Evolutionary conservation across 2,888 invertebrate genomes (phyloP).

Genomic region (Pammene aurita): DNA sequence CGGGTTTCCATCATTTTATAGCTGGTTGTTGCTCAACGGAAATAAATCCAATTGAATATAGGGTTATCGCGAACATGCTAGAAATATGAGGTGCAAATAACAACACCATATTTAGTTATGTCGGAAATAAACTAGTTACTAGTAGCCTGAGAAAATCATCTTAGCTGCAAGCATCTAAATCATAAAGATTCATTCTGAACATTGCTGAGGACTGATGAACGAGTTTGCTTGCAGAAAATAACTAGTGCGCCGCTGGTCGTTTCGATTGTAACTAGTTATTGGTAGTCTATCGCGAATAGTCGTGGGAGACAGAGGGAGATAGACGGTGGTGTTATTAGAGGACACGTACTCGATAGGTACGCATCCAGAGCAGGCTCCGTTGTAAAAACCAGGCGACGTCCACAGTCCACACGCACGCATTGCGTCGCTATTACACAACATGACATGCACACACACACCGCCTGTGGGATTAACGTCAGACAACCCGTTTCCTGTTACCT

Average conservation of each 20-base stretch:
- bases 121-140: slow-evolving; percentile 73
- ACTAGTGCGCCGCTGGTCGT: slow-evolving; percentile 38
- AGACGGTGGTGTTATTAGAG: slow-evolving; percentile 61
- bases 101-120: slow-evolving; percentile 73
- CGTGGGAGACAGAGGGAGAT: slow-evolving; percentile 56
- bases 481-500: slow-evolving; percentile 83
- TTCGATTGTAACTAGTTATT: slow-evolving; percentile 28
- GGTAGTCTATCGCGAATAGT: slow-evolving; percentile 30
- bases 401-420: slow-evolving; percentile 64
- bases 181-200: slow-evolving; percentile 74
- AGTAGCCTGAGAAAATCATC: slow-evolving; percentile 75
- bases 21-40: slow-evolving; percentile 57
- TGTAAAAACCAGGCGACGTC: slow-evolving; percentile 71
- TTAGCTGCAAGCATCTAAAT: slow-evolving; percentile 69
- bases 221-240: slow-evolving; percentile 55
- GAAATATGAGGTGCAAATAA: slow-evolving; percentile 74
- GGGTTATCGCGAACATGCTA: slow-evolving; percentile 52
- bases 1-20: slow-evolving; percentile 40
- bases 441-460: slow-evolving; percentile 60
- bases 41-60: slow-evolving; percentile 56
- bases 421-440: slow-evolving; percentile 67
- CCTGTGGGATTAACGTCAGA: slow-evolving; percentile 74
- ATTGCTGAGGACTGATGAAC: slow-evolving; percentile 67
- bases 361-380: slow-evolving; percentile 55
- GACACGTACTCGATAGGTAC: slow-evolving; percentile 65